Base-by-base conservation (phyloP, 2,888 invertebrate genomes). In the Acrobasis suavella region DNA sequence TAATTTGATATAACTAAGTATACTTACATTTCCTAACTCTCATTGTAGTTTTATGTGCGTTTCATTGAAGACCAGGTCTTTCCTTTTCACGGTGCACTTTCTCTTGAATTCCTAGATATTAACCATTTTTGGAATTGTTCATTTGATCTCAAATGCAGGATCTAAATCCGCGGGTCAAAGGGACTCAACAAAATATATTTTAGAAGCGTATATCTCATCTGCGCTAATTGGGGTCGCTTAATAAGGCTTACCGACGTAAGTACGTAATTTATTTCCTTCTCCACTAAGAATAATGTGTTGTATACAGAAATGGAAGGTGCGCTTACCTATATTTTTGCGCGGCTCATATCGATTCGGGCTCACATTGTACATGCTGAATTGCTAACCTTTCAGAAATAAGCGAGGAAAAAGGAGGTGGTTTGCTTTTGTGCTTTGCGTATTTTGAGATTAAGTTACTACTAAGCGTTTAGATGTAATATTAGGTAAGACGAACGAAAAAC, bases 231-330 rank as follows among this genome's bases (percentile, higher is more conserved):
- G 91, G 91, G 91, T 89, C 90, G 88, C 86, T 87, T 91, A 88
- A 89, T 91, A 90, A 88, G 89, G 91, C 91, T 91, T 90, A 90
- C 86, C 85, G 86, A 85, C 84, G 88, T 91, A 91, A 91, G 91
- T 90, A 85, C 81, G 86, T 91, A 85, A 91, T 91, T 91, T 91
- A 91, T 91, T 85, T 86, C 85, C 81, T 81, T 83, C 81, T 76
- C 81, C 67, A 73, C 80, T 75, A 80, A 82, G 82, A 86, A 80
- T 82, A 77, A 83, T 81, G 81, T 74, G 65, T 68, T 68, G 72
- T 78, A 69, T 75, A 80, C 80, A 77, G 77, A 77, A 77, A 73
- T 66, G 67, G 64, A 73, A 80, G 74, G 77, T 79, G 70, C 69
- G 70, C 73, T 76, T 73, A 72, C 73, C 73, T 73, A 73, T 75